Base-by-base conservation (phyloP, 2,113 vertebrate genomes). In the Cryptotis parvus region DNA sequence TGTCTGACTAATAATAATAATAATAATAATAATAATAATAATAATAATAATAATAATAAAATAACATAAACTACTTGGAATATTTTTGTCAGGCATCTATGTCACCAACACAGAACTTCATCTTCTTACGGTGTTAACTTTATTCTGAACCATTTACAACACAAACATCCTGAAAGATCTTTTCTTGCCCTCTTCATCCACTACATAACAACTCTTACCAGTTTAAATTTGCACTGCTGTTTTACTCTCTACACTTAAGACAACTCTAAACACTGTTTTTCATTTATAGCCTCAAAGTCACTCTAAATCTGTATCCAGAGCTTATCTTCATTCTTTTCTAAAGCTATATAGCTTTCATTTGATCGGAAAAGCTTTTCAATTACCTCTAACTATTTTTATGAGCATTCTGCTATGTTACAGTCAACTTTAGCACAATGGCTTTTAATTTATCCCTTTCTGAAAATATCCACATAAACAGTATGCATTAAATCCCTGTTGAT, bases 381-480 rank as follows among this genome's bases (percentile, higher is more conserved):
- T 14, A 68, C 11, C 20, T 58, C 63, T 76, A 52, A 52, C 45
- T 49, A 49, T 76, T 80, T 58, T 79, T 92, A 63, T 33, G 72
- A 93, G 33, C 3, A 93, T 29, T 92, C 41, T 82, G 14, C 29
- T 87, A 58, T n/a, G n/a, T 72, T 65, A 88, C 6, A 93, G 82
- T 77, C 9, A 80, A 78, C 41, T 72, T 87, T 9, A 84, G 14
- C 49, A 26, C 26, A 24, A n/a, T n/a, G 4, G 12, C 9, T n/a
- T 94, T 85, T 39, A 68, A 66, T 63, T 45, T 26, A 76, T 16
- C 27, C 33, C 22, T 88, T 93, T 76, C 45, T 70, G 37, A 90
- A 70, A 29, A 91, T 12, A 75, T 12, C 9, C 87, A 41, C 11
- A 69, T 4, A 78, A 31, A 93, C 0, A 68, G 9, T 80, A 16